Evolutionary conservation across 1,140 invertebrate species (phyloP), one percentile per base, ranked within the genome.

Genomic region (Drosophila ercepeae): DNA sequence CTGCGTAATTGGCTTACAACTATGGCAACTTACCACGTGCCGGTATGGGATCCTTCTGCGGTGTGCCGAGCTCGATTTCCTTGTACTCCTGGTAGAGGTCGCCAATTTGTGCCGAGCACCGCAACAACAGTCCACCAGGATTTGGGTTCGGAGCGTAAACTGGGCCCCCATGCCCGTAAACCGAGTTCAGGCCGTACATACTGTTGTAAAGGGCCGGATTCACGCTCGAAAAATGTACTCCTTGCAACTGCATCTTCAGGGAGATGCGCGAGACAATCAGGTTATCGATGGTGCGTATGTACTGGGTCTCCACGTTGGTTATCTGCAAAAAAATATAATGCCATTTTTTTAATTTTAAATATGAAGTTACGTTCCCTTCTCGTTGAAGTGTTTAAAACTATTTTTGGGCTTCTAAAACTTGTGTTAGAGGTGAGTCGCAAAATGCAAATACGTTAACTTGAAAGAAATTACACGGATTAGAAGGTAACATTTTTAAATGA

Each of bases 11-110:
- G 67, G 50, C 51, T 63, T 46, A 32, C 39, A 18, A 16, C 14
- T 18, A 4, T 14, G 46, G 11, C 9, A 45, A 88, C 82, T 67
- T 49, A 93, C 93, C 93, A 92, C 93, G 91, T 81, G 93, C 93
- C 18, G 93, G 93, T 57, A 93, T 84, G 34, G 93, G 93, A 90
- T 93, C 92, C 68, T 92, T 92, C 55, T 92, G 92, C 55, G 91
- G 92, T 59, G 90, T 91, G 21, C 92, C 91, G 60, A 94, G 81
- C 71, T 92, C 91, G 34, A 93, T 88, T 82, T 93, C 92, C 45
- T 92, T 91, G 32, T 92, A 91, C 77, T 93, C 91, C 54, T 92
- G 90, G 89, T 93, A 93, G 23, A 93, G 86, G 39, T 92, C 92
- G 21, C 89, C 90, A 63, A 93, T 91, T 69, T 93, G 86, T 45